Base-by-base conservation (phyloP, 2,797 vertebrate species). In the Gymnothorax javanicus region DNA sequence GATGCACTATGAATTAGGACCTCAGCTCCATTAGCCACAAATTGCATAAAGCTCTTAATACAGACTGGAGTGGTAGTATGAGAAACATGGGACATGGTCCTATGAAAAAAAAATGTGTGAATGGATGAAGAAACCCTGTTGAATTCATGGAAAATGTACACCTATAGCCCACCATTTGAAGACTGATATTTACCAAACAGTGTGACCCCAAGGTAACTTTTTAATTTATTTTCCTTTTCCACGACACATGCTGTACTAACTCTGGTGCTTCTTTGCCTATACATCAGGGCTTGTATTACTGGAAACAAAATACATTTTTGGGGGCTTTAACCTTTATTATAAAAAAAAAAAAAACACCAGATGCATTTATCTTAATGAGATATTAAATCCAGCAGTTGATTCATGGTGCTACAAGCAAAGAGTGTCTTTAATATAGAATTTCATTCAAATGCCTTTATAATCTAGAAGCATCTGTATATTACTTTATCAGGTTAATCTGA, bases 251-350 rank as follows among this genome's bases (percentile, higher is more conserved):
- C 93, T 95, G 93, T 94, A 90, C 92, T 88, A 85, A 93, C 93
- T 96, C 95, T 97, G 98, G 98, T 99, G 98, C 98, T 99, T 96
- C 97, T 93, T 95, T 94, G 95, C 93, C 54, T 86, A 95, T 92
- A 92, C 90, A 95, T 87, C 91, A 90, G 92, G 93, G 95, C 91
- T 91, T 94, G 90, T 94, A 89, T 93, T 97, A 98, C 96, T 98
- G 97, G 95, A 98, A 97, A 95, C 91, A 93, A 93, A 92, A 88
- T 93, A 94, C 94, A 77, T 89, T 92, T 92, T 93, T 91, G 90
- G 90, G 93, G 93, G 91, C 91, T 95, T 95, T 95, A 93, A 93
- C 93, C 94, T 94, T 93, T 81, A 92, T 93, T 94, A 94, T 93
- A 73, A 73, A 85, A 82, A 73, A 73, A 84, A 69, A 84, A 87